Evolutionary conservation across 1,140 invertebrate species (phyloP).

Genomic region (Spodoptera litura): DNA sequence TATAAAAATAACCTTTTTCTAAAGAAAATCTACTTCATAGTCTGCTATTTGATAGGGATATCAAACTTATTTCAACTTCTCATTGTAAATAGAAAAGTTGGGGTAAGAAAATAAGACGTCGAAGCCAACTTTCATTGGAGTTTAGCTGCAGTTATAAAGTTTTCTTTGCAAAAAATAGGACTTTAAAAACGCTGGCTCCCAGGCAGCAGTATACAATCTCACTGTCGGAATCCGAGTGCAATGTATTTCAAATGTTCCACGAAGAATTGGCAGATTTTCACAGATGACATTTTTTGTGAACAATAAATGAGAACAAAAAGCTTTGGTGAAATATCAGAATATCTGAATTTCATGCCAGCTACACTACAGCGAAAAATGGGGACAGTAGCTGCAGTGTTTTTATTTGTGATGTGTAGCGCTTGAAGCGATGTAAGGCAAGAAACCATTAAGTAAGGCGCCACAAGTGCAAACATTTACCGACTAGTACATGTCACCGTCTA

Average conservation of each 20-base stretch:
- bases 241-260: conserved; percentile 10
- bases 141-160: conserved; percentile 18
- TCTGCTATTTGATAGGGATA: background rate
- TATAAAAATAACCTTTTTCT: no score
- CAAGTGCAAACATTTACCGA: conserved; percentile 33
- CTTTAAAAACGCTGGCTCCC: background rate
- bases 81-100: conserved; percentile 1
- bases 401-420: conserved; percentile 7
- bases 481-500: conserved; percentile 24
- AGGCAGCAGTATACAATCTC: background rate
- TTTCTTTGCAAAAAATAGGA: background rate
- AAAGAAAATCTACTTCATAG: background rate
- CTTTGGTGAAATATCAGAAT: conserved; percentile 11
- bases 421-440: conserved; percentile 13
- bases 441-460: conserved; percentile 32
- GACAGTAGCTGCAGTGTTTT: background rate
- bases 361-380: background rate
- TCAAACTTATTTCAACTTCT: background rate
- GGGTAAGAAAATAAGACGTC: background rate
- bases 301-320: conserved; percentile 2
- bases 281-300: conserved; percentile 26
- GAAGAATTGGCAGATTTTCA: conserved; percentile 11
- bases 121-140: conserved; percentile 3
- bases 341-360: conserved; percentile 21
- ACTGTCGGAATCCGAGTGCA: background rate